Evolutionary conservation across 2,113 vertebrate genomes (phyloP).

Genomic region (Oryzias celebensis): DNA sequence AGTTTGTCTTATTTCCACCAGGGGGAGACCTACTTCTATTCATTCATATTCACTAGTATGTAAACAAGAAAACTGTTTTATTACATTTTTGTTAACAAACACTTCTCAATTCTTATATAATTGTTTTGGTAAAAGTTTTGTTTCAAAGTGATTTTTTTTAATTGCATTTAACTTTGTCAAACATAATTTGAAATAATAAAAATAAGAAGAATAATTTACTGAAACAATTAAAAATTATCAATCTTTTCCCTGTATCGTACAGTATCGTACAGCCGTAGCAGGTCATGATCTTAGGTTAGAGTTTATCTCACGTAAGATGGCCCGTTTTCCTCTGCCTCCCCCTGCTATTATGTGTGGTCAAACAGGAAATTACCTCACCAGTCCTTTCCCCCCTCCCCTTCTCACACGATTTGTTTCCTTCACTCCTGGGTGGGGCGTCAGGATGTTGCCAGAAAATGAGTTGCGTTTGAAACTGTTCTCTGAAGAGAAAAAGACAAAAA

Average conservation of each 20-base stretch:
- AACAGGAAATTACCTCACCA: conserved; percentile 61
- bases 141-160: too few relatives aligned
- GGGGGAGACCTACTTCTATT: conserved; percentile 38
- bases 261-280: background rate
- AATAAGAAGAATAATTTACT: too few relatives aligned
- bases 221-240: background rate
- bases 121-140: too few relatives aligned
- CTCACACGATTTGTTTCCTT: background rate
- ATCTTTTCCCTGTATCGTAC: background rate
- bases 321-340: conserved; percentile 32
- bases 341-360: conserved; percentile 20
- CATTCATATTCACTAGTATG: background rate
- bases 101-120: background rate
- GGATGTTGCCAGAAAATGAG: conserved; percentile 5
- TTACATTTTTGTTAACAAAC: background rate
- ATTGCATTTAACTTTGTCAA: too few relatives aligned
- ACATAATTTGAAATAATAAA: too few relatives aligned
- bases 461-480: background rate
- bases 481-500: background rate
- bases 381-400: background rate
- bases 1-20: conserved; percentile 36
- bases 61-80: background rate
- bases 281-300: conserved; percentile 12
- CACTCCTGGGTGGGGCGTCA: conserved; percentile 8
- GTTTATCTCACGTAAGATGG: conserved; percentile 35